Base-by-base conservation (phyloP, 2,888 invertebrate genomes). In the Caenorhabditis sinica region DNA sequence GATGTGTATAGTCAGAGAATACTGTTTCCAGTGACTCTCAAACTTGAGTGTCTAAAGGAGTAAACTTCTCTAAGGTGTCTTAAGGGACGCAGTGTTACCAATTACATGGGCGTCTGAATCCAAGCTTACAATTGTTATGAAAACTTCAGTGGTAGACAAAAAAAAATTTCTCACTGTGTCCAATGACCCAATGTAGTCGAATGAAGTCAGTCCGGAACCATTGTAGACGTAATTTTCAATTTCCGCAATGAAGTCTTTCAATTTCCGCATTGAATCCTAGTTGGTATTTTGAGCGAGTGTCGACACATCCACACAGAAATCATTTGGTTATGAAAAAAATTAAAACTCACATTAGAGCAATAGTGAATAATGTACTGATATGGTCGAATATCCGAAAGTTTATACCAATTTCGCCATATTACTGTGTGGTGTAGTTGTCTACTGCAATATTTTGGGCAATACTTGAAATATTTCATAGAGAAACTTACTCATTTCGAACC, bases 81-180 rank as follows among this genome's bases (percentile, higher is more conserved):
- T 56, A 56, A 28, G 13, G 13, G 56, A 56, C 4, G 56, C 36
- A 68, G 51, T 51, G 4, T 68, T 68, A 2, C 30, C 68, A 68
- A 68, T 68, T 6, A 68, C 23, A 53, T n/a, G 53, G 4, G 68
- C 68, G 8, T 68, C 20, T 4, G 68, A 53, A 13, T 53, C 53
- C n/a, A 17, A 36, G 13, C 53, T 68, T 9, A 53, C 68, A 23
- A 68, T 53, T 5, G 68, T 45, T 1, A 65, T 28, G 6, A 65
- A 65, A 0, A 28, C 28, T 15, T 23, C 13, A 28, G 56, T 25
- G 3, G 25, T 28, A 28, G 28, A 56, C 4, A 56, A 28, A 6
- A 15, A 23, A 4, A 13, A 28, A n/a, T 20, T 25, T 13, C 8
- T 51, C 68, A 68, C 20, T 2, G 33, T 51, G 4, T 17, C 68